Conservation (phyloP, 2,888 invertebrate genomes). For the Agonopterix heracliana region DNA sequence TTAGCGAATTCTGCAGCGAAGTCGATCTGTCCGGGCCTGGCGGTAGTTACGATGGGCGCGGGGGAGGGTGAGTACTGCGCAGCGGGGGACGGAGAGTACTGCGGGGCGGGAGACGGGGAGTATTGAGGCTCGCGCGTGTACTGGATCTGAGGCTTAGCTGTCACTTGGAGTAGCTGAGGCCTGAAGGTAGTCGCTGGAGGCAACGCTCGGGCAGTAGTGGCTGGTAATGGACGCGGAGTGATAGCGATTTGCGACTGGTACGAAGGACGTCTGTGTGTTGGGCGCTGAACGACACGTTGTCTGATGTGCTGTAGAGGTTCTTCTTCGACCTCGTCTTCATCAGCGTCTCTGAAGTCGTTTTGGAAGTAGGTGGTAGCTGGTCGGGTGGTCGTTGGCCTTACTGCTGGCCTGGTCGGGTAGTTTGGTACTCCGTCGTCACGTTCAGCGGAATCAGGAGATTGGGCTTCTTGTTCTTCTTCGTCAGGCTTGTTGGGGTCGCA, state of each 20-base stretch:
- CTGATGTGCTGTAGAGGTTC: slow-evolving; percentile 65
- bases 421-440: slow-evolving; percentile 80
- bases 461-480: slow-evolving; percentile 76
- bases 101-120: slow-evolving; percentile 55
- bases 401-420: slow-evolving; percentile 68
- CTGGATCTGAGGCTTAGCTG: slow-evolving; percentile 67
- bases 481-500: slow-evolving; percentile 90
- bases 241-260: slow-evolving; percentile 74
- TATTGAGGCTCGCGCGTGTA: slow-evolving; percentile 51
- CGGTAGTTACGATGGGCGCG: slow-evolving; percentile 36
- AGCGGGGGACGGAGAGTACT: slow-evolving; percentile 39
- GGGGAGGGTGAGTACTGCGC: slow-evolving; percentile 44
- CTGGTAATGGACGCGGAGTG: slow-evolving; percentile 76
- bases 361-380: slow-evolving; percentile 83
- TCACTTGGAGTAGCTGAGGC: slow-evolving; percentile 78
- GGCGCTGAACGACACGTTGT: slow-evolving; percentile 69
- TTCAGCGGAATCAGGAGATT: slow-evolving; percentile 74
- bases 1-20: slow-evolving; percentile 86
- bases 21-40: slow-evolving; percentile 70
- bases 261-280: slow-evolving; percentile 51
- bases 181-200: slow-evolving; percentile 81
- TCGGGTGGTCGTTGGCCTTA: slow-evolving; percentile 63
- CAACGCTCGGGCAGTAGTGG: slow-evolving; percentile 65
- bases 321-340: slow-evolving; percentile 77
- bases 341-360: slow-evolving; percentile 80